These are phyloP conservation scores for Abrostola triplasia DNA, from an alignment of 2,888 invertebrate species.

Conservation along the genomic window DNA sequence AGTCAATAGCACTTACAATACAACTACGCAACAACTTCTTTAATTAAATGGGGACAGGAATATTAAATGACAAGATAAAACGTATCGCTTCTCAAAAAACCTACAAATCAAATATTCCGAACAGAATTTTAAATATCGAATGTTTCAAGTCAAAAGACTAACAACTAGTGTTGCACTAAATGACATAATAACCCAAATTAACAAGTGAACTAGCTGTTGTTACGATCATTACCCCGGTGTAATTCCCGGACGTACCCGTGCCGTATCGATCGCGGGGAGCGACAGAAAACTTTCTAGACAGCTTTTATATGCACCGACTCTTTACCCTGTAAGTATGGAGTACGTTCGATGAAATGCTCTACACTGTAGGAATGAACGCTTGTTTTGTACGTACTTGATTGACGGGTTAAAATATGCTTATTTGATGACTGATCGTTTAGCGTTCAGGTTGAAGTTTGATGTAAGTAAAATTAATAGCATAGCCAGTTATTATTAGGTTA, in stretches of 20 bases:
- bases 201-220: slow-evolving; percentile 78
- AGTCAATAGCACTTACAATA: neutral
- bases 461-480: neutral
- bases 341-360: slow-evolving; percentile 67
- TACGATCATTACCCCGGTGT: slow-evolving; percentile 78
- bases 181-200: slow-evolving; percentile 87
- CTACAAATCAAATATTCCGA: slow-evolving; percentile 19
- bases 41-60: neutral
- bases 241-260: slow-evolving; percentile 78
- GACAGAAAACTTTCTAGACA: slow-evolving; percentile 89
- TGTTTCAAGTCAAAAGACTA: slow-evolving; percentile 51
- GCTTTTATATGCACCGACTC: slow-evolving; percentile 88
- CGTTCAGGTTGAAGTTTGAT: neutral
- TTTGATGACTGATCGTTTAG: slow-evolving; percentile 29
- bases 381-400: slow-evolving; percentile 49
- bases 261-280: slow-evolving; percentile 85
- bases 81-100: slow-evolving; percentile 10
- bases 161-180: slow-evolving; percentile 60
- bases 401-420: slow-evolving; percentile 54
- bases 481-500: neutral
- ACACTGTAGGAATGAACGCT: slow-evolving; percentile 57
- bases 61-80: slow-evolving; percentile 3
- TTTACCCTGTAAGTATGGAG: slow-evolving; percentile 78
- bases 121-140: slow-evolving; percentile 29
- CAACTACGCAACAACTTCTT: neutral